phyloP scores from a whole-genome alignment of 2,888 invertebrate genomes.

The Calameuta idolon region DNA sequence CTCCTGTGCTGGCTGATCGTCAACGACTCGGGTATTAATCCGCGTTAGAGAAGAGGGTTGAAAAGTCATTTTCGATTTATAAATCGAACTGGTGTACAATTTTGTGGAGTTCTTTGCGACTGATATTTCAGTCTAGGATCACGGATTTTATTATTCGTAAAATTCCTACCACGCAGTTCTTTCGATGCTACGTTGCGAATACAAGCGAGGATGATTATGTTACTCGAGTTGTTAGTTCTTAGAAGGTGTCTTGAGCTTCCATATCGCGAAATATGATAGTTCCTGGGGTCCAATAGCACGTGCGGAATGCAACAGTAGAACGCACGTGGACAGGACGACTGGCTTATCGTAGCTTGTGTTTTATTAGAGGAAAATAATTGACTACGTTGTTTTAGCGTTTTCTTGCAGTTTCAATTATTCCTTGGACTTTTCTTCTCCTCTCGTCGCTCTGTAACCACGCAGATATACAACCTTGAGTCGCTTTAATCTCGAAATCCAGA shows the following conservation, averaged over 20 bases:
- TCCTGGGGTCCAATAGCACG: neutral
- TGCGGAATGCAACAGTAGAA: neutral
- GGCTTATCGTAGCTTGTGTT: neutral
- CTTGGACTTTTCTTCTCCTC: neutral
- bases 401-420: neutral
- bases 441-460: neutral
- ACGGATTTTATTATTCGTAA: neutral
- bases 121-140: neutral
- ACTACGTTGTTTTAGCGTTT: neutral
- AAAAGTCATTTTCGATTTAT: neutral
- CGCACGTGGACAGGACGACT: neutral
- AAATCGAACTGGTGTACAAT: neutral
- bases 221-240: neutral
- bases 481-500: neutral
- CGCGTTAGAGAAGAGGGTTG: no score
- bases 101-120: neutral
- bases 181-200: neutral
- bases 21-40: no score
- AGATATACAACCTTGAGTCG: neutral
- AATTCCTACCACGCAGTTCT: neutral
- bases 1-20: neutral
- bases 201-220: neutral
- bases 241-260: neutral
- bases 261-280: neutral
- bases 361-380: neutral